Conservation (phyloP, 2,888 invertebrate genomes). For the Stenichneumon culpator region DNA sequence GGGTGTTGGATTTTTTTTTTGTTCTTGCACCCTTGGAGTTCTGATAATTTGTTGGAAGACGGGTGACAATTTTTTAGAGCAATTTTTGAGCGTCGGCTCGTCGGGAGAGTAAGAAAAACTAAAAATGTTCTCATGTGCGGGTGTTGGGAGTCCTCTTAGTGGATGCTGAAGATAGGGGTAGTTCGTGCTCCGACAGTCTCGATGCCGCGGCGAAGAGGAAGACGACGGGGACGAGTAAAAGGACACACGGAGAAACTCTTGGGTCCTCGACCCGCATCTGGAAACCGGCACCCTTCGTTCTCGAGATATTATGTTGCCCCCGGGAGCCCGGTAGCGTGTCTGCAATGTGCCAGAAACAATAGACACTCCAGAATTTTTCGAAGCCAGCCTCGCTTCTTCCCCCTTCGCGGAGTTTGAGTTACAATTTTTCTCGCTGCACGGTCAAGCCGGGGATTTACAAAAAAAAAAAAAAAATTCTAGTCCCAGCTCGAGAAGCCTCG, state of each 20-base stretch:
- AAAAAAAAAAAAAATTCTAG: background rate
- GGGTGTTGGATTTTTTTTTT: background rate
- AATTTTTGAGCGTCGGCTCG: background rate
- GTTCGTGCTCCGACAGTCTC: background rate
- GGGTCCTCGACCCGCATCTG: constrained; percentile 61
- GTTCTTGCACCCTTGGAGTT: background rate
- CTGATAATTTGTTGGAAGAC: background rate
- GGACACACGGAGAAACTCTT: constrained; percentile 25
- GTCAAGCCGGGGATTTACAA: constrained; percentile 31
- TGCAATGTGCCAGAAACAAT: constrained; percentile 77
- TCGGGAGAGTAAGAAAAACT: background rate
- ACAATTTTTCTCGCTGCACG: constrained; percentile 57
- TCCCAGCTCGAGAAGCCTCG: background rate
- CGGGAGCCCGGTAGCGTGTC: constrained; percentile 49
- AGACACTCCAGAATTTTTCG: constrained; percentile 70
- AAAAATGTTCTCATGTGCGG: background rate
- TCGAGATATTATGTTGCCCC: constrained; percentile 80
- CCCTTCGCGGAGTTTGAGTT: constrained; percentile 27
- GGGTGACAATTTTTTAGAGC: background rate
- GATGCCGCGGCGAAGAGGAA: background rate
- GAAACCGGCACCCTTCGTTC: constrained; percentile 35
- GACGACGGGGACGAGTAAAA: constrained; percentile 20
- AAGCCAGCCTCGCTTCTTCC: constrained; percentile 2
- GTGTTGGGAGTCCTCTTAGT: background rate
- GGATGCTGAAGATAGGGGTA: constrained; percentile 1